phyloP scores from a whole-genome alignment of 1,140 invertebrate species.

The Drosophila miranda region DNA sequence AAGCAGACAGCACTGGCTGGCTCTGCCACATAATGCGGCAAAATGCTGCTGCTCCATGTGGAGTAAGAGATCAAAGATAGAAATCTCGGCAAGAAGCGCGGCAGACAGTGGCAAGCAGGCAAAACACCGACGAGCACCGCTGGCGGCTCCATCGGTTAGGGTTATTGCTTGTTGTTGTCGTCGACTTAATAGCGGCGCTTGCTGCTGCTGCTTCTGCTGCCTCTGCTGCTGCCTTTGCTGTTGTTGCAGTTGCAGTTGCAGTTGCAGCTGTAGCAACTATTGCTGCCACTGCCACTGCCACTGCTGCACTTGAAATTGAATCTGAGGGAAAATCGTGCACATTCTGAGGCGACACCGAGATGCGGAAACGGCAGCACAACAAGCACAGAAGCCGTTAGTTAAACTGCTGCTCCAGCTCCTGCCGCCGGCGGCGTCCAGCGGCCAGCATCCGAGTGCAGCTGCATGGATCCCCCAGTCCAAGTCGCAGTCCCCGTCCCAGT shows the following conservation, averaged over 20 bases:
- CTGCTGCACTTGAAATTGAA: constrained; percentile 79
- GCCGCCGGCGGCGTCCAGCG: constrained; percentile 20
- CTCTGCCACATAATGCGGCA: constrained; percentile 53
- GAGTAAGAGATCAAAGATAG: constrained; percentile 80
- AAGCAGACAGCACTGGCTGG: constrained; percentile 66
- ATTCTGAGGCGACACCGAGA: constrained; percentile 79
- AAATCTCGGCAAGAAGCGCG: constrained; percentile 78
- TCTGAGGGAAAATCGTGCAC: constrained; percentile 78
- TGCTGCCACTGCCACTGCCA: constrained; percentile 28
- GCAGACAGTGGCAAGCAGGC: constrained; percentile 74
- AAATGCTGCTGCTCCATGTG: constrained; percentile 58
- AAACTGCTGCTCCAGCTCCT: constrained; percentile 59
- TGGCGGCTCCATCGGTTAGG: constrained; percentile 69
- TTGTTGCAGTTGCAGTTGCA: constrained; percentile 72
- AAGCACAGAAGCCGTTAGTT: constrained; percentile 79
- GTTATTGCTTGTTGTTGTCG: constrained; percentile 79
- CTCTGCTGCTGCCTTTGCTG: constrained; percentile 35
- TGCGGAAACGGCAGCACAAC: constrained; percentile 79
- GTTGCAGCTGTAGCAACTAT: constrained; percentile 50
- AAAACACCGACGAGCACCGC: constrained; percentile 39
- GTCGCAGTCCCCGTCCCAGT: neutral
- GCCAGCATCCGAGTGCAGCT: constrained; percentile 58
- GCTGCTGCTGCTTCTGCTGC: constrained; percentile 52
- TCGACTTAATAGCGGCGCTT: constrained; percentile 79
- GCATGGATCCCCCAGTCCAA: constrained; percentile 17